phyloP scores from a whole-genome alignment of 2,797 vertebrate genomes.

The Simalia tracyae region DNA sequence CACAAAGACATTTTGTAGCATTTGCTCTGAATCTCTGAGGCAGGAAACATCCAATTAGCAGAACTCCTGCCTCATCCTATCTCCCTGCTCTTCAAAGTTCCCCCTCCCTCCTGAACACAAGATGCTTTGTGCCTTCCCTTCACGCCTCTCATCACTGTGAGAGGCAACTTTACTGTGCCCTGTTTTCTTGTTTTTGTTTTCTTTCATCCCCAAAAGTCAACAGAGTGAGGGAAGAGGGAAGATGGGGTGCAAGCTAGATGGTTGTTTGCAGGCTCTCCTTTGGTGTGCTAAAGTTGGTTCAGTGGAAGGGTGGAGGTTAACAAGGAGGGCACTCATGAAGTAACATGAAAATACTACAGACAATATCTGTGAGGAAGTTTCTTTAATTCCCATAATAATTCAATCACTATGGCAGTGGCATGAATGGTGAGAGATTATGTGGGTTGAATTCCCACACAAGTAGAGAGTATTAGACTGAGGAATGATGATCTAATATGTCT shows the following conservation, averaged over 20 bases:
- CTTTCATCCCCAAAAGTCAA: background rate
- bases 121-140: background rate
- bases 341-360: background rate
- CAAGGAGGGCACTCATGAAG: background rate
- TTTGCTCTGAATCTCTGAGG: background rate
- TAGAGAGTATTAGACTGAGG: background rate
- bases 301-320: background rate
- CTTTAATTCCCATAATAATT: background rate
- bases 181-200: background rate
- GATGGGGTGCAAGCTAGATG: background rate
- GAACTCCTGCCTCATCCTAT: background rate
- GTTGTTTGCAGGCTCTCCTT: background rate
- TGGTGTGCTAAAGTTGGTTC: background rate
- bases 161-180: background rate
- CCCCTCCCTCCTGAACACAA: background rate
- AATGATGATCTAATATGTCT: background rate
- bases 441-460: background rate
- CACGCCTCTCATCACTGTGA: background rate
- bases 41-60: background rate
- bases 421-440: background rate
- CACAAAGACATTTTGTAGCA: background rate
- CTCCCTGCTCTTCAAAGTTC: background rate
- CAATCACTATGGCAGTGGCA: background rate
- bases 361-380: background rate
- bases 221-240: background rate